Evolutionary conservation across 2,888 invertebrate species (phyloP).

Genomic region (Iphiclides podalirius): DNA sequence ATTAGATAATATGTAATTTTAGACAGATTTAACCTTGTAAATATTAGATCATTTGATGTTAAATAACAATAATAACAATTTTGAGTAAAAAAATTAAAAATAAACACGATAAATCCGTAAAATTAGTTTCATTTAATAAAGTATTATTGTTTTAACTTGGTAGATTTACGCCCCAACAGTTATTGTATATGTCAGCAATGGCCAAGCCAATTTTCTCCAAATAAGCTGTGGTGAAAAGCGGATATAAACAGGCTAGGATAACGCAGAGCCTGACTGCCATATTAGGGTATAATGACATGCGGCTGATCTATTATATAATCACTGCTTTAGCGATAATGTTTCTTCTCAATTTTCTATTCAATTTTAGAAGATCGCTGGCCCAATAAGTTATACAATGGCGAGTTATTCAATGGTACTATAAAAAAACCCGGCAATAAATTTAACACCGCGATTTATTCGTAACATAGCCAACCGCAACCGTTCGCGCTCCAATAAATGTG

Average conservation of each 20-base stretch:
- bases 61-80: too few relatives aligned
- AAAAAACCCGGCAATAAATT: conserved; percentile 8
- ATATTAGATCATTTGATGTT: too few relatives aligned
- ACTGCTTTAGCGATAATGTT: neutral
- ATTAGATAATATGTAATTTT: too few relatives aligned
- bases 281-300: neutral
- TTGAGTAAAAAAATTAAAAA: too few relatives aligned
- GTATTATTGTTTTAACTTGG: too few relatives aligned
- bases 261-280: neutral
- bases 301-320: neutral
- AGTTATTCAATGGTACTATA: neutral
- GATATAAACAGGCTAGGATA: neutral
- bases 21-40: too few relatives aligned
- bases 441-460: conserved; percentile 3
- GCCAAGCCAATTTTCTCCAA: neutral
- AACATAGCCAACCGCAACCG: conserved; percentile 4
- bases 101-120: too few relatives aligned
- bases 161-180: too few relatives aligned
- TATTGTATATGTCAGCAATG: neutral
- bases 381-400: conserved; percentile 3
- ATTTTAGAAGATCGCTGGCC: neutral
- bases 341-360: too few relatives aligned
- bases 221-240: neutral
- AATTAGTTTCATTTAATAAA: too few relatives aligned
- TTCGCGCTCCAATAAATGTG: conserved; percentile 12